Percentiles rank a stretch among this genome's conserved stretches.
Conservation (phyloP, 2,888 invertebrate genomes). For the Sialis lutaria region DNA sequence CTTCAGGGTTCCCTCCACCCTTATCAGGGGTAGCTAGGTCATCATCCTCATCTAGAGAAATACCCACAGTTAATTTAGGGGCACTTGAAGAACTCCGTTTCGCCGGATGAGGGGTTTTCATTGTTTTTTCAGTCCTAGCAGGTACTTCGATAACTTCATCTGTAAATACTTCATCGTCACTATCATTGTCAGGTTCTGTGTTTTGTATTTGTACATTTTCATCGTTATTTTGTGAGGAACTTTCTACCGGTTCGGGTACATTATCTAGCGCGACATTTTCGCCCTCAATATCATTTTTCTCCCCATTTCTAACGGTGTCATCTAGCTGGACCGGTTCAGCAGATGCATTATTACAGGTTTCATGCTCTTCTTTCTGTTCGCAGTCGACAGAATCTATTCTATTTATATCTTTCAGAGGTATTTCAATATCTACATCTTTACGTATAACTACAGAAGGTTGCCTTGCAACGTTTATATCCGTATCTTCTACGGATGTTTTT, state of each 20-base stretch:
- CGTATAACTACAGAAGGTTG: neutral
- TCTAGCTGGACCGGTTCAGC: no score
- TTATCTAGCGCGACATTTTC: no score
- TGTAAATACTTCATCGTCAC: constrained; percentile 44
- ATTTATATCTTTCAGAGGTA: no score
- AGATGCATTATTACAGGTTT: no score
- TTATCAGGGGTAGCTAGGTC: constrained; percentile 22
- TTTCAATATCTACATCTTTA: no score
- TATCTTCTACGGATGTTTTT: constrained; percentile 6
- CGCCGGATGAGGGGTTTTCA: constrained; percentile 31
- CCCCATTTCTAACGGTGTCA: no score
- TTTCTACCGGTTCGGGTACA: no score
- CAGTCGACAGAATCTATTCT: no score
- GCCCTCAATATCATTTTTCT: no score
- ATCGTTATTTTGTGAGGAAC: no score
- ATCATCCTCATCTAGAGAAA: constrained; percentile 22
- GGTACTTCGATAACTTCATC: constrained; percentile 25
- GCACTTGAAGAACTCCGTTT: constrained; percentile 13
- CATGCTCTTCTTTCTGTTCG: no score
- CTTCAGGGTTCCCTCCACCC: constrained; percentile 18
- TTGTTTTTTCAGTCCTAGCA: constrained; percentile 26
- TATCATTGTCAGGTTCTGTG: constrained; percentile 14
- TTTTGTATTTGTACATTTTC: no score
- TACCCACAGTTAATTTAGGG: constrained; percentile 18
- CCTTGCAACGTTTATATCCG: neutral